Percentiles rank a stretch among this genome's conserved stretches.
phyloP scores from a whole-genome alignment of 1,140 invertebrate species.

The Macrobrachium nipponense region DNA sequence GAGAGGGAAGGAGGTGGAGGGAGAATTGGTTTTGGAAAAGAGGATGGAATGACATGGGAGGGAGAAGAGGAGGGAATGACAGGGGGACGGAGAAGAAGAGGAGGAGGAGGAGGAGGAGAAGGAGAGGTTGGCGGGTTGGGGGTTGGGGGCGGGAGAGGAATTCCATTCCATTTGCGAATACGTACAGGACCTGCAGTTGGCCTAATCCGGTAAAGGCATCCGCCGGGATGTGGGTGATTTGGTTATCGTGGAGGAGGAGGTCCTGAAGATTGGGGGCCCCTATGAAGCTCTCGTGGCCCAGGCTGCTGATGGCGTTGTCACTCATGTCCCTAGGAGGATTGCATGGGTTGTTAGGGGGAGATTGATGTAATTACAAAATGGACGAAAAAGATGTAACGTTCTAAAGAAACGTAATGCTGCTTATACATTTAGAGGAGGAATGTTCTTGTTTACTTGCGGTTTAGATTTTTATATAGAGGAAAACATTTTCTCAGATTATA shows the following conservation, averaged over 20 bases:
- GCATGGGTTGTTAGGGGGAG: neutral
- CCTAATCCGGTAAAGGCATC: constrained; percentile 85
- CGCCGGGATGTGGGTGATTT: constrained; percentile 78
- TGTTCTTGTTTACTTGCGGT: too few relatives aligned
- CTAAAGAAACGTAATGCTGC: too few relatives aligned
- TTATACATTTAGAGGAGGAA: too few relatives aligned
- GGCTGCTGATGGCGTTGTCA: constrained; percentile 81
- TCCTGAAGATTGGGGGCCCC: constrained; percentile 83
- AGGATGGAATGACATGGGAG: neutral
- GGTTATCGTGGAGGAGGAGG: constrained; percentile 86
- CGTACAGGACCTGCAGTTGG: constrained; percentile 88
- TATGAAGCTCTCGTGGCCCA: constrained; percentile 79
- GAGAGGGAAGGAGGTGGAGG: too few relatives aligned
- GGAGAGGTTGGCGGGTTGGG: neutral
- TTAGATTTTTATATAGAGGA: too few relatives aligned
- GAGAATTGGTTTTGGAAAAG: neutral
- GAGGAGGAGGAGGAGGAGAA: too few relatives aligned
- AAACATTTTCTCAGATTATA: too few relatives aligned
- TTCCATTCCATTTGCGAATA: constrained; percentile 64
- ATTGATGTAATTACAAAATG: neutral
- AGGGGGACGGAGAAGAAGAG: neutral
- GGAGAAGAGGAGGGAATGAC: neutral
- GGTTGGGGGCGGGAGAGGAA: neutral
- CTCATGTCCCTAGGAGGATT: constrained; percentile 81
- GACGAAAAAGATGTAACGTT: too few relatives aligned